Conservation (phyloP, 2,113 vertebrate genomes). For the Silurus meridionalis region DNA sequence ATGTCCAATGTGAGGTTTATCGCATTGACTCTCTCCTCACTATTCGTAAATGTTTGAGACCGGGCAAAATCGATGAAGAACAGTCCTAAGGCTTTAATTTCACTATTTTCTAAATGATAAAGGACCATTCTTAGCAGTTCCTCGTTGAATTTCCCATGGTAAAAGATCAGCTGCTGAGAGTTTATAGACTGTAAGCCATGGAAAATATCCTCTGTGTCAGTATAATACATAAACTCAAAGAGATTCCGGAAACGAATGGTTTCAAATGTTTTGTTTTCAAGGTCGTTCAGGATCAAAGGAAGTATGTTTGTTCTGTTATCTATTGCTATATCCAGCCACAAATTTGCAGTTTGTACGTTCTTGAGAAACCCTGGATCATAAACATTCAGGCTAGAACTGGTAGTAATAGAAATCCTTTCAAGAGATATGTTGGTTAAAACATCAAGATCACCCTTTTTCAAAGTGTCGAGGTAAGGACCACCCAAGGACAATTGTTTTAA, state of each 20-base stretch:
- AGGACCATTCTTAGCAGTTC: slow-evolving; percentile 75
- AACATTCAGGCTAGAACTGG: slow-evolving; percentile 66
- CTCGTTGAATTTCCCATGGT: slow-evolving; percentile 83
- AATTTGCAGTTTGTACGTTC: slow-evolving; percentile 64
- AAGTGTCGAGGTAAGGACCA: slow-evolving; percentile 65
- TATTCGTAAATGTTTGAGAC: slow-evolving; percentile 65
- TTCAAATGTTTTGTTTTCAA: slow-evolving; percentile 68
- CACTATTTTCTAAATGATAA: slow-evolving; percentile 67
- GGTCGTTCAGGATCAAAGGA: slow-evolving; percentile 70
- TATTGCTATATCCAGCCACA: slow-evolving; percentile 78
- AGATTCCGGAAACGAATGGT: slow-evolving; percentile 78
- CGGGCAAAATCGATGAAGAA: slow-evolving; percentile 81
- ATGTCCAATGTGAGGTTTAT: slow-evolving; percentile 66
- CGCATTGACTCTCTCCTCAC: slow-evolving; percentile 52
- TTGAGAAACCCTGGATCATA: slow-evolving; percentile 78
- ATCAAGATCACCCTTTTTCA: slow-evolving; percentile 69
- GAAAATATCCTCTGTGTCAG: slow-evolving; percentile 68
- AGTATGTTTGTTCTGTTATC: slow-evolving; percentile 66
- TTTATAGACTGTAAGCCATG: slow-evolving; percentile 62
- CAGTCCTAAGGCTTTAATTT: slow-evolving; percentile 66
- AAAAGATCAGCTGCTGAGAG: slow-evolving; percentile 70
- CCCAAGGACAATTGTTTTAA: slow-evolving; percentile 75
- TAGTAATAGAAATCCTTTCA: slow-evolving; percentile 75
- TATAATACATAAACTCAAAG: slow-evolving; percentile 82
- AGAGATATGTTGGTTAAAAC: slow-evolving; percentile 66